phyloP scores from a whole-genome alignment of 2,888 invertebrate genomes.

The Morpho helenor region DNA sequence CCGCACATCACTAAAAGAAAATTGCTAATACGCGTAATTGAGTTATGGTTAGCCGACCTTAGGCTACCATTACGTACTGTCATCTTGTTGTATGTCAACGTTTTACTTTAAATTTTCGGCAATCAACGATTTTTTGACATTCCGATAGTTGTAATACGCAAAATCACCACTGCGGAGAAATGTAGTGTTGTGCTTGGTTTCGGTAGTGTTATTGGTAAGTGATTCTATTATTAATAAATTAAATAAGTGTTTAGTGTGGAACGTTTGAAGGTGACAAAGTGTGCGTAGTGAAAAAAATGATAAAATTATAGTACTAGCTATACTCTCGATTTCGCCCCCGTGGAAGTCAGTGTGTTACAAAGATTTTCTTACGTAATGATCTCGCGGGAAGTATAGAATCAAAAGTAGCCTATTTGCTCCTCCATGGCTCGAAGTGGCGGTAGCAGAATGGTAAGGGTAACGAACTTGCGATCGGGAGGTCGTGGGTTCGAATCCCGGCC shows the following conservation, averaged over 20 bases:
- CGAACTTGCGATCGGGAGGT: too few species aligned
- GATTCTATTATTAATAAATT: neutral
- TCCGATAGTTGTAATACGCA: conserved; percentile 4
- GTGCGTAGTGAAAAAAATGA: too few species aligned
- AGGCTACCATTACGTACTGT: conserved; percentile 57
- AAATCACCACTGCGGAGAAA: conserved; percentile 28
- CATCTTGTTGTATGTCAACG: conserved; percentile 35
- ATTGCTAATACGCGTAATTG: conserved; percentile 76
- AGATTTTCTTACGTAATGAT: too few species aligned
- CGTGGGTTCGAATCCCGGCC: too few species aligned
- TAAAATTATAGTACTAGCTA: too few species aligned
- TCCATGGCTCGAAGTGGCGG: too few species aligned
- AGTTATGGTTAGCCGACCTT: conserved; percentile 69
- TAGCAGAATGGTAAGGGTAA: too few species aligned
- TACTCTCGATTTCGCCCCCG: too few species aligned
- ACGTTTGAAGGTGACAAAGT: neutral
- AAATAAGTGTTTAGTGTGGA: neutral
- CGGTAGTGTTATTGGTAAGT: conserved; percentile 30
- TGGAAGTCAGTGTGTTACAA: too few species aligned
- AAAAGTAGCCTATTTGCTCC: too few species aligned
- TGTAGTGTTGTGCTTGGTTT: conserved; percentile 39
- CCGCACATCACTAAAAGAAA: conserved; percentile 52
- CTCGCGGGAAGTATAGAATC: too few species aligned
- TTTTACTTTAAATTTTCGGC: conserved; percentile 24
- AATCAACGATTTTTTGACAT: conserved; percentile 14